A percentile compares a stretch with the other conserved stretches of the same genome.
Conservation (phyloP, 2,797 vertebrate species). For the Sternotherus odoratus region DNA sequence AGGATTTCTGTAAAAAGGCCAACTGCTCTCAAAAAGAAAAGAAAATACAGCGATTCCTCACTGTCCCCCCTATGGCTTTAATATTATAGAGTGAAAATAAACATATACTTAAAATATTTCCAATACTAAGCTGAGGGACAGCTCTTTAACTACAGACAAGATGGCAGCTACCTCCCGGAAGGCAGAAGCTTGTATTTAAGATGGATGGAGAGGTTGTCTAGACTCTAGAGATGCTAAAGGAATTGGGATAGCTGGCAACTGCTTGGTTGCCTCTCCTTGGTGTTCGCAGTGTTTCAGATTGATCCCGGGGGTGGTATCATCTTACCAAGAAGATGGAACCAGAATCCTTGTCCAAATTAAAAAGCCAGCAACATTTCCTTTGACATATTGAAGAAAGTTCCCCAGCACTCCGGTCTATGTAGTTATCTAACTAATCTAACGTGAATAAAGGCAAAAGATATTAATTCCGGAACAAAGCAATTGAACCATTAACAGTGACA, state of each 20-base stretch:
- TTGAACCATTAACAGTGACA: not conserved
- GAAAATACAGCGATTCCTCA: fast-evolving
- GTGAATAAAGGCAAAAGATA: not conserved
- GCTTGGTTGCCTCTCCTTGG: not conserved
- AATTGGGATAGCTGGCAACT: too few species aligned
- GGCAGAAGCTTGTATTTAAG: not conserved
- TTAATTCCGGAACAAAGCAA: too few species aligned
- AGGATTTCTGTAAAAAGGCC: fast-evolving
- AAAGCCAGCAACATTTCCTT: not conserved
- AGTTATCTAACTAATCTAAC: not conserved
- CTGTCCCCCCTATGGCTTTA: fast-evolving
- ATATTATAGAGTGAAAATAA: not conserved
- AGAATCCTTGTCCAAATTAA: not conserved
- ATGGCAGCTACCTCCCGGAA: not conserved
- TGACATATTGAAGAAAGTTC: not conserved
- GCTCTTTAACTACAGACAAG: not conserved
- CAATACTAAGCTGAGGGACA: fast-evolving
- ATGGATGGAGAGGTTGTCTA: not conserved
- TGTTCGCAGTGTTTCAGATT: not conserved
- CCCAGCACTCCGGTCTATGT: not conserved
- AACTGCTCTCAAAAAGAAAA: not conserved
- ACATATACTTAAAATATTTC: not conserved
- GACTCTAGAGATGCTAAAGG: too few species aligned
- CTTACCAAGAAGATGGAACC: not conserved
- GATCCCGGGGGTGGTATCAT: not conserved